Conservation (phyloP, 2,888 invertebrate genomes). For the Drosophila limbata region DNA sequence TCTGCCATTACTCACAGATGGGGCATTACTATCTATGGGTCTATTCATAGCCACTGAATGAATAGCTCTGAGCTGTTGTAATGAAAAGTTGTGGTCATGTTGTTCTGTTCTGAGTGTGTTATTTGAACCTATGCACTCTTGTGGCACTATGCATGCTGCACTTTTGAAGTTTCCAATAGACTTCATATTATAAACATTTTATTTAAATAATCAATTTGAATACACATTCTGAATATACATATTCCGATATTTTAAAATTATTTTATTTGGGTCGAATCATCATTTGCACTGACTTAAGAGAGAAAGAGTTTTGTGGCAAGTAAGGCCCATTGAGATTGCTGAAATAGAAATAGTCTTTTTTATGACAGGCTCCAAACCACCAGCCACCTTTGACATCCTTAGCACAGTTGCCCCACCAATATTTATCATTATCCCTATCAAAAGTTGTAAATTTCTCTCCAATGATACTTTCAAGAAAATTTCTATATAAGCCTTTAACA, state of each 20-base stretch:
- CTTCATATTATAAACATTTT: not conserved
- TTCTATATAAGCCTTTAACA: too few species aligned
- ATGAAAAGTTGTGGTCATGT: slow-evolving; percentile 69
- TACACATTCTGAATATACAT: too few species aligned
- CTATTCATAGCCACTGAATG: slow-evolving; percentile 38
- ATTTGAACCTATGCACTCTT: slow-evolving; percentile 43
- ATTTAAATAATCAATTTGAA: not conserved
- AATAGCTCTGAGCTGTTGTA: slow-evolving; percentile 54
- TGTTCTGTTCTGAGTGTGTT: slow-evolving; percentile 23
- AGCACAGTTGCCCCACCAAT: slow-evolving; percentile 35
- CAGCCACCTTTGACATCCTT: slow-evolving; percentile 27
- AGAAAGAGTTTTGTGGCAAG: not conserved
- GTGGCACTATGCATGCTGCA: slow-evolving; percentile 38
- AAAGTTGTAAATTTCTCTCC: slow-evolving; percentile 32
- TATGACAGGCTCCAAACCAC: slow-evolving; percentile 27
- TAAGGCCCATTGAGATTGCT: slow-evolving; percentile 8
- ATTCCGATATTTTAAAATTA: too few species aligned
- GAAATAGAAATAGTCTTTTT: too few species aligned
- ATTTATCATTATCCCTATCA: slow-evolving; percentile 35
- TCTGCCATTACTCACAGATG: slow-evolving; percentile 36
- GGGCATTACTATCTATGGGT: slow-evolving; percentile 7
- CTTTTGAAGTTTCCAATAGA: slow-evolving; percentile 41
- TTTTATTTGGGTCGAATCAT: slow-evolving; percentile 22
- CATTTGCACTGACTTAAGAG: slow-evolving; percentile 8
- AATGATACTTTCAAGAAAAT: too few species aligned